Evolutionary conservation across 2,797 vertebrate genomes (phyloP).

Genomic region (Acrossocheilus fasciatus): DNA sequence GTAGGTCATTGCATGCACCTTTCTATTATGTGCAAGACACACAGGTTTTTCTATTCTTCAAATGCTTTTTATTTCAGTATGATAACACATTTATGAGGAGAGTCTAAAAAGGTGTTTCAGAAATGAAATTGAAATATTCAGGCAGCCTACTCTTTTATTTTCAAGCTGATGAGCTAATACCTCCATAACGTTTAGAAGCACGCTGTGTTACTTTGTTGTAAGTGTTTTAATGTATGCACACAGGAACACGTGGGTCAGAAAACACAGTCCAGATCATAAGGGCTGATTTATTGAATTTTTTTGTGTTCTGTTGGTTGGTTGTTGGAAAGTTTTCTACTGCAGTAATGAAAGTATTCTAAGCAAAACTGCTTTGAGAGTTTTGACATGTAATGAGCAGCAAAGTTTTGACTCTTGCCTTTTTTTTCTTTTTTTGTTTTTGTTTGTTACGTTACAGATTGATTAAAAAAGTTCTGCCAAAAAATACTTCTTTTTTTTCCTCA

Average conservation of each 20-base stretch:
- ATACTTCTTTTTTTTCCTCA: no score
- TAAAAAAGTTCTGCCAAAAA: no score
- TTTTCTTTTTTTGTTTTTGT: no score
- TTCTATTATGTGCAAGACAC: not conserved
- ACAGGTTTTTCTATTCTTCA: not conserved
- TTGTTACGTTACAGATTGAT: no score
- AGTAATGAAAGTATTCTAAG: not conserved
- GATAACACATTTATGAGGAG: not conserved
- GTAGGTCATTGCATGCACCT: not conserved
- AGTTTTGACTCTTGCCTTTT: not conserved
- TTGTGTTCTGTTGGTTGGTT: not conserved
- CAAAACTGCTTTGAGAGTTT: not conserved
- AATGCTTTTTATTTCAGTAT: not conserved
- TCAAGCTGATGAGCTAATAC: slow-evolving; percentile 14
- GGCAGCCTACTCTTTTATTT: slow-evolving; percentile 33
- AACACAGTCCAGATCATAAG: not conserved
- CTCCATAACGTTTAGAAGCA: slow-evolving; percentile 18
- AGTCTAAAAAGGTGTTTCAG: not conserved
- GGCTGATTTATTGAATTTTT: not conserved
- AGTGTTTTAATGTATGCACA: slow-evolving; percentile 39
- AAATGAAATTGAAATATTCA: slow-evolving; percentile 35
- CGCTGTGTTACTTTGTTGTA: slow-evolving; percentile 13
- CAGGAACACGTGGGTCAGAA: not conserved
- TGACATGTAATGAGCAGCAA: not conserved
- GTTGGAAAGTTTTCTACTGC: not conserved